Evolutionary conservation across 2,797 vertebrate species (phyloP).

Genomic region (Lemur catta): DNA sequence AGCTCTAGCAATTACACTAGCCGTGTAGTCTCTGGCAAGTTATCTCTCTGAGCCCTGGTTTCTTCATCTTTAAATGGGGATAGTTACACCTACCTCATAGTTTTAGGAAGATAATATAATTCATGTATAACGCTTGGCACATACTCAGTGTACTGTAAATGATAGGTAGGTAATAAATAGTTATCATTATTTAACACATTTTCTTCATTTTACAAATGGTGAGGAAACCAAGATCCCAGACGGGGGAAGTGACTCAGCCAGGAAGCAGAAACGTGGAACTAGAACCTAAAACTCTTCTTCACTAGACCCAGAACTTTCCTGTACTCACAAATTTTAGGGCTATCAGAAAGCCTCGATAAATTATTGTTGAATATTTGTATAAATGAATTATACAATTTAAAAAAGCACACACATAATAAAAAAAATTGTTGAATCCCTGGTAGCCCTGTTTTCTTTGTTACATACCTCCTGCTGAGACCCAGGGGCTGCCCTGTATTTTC

Average conservation of each 20-base stretch:
- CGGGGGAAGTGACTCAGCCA: not conserved
- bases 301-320: not conserved
- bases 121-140: too few species aligned
- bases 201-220: conserved; percentile 40
- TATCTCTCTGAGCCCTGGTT: not conserved
- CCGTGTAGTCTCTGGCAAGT: not conserved
- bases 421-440: not conserved
- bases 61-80: too few species aligned
- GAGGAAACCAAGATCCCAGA: not conserved
- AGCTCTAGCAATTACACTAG: not conserved
- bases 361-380: not conserved
- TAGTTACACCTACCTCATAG: too few species aligned
- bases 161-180: not conserved
- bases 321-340: not conserved
- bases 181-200: not conserved
- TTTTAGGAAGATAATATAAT: too few species aligned
- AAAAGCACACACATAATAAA: too few species aligned
- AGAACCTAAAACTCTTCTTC: not conserved
- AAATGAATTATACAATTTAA: too few species aligned
- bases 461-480: not conserved
- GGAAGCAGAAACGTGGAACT: not conserved
- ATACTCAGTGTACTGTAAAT: not conserved
- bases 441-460: not conserved
- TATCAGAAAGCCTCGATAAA: not conserved
- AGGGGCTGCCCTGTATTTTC: not conserved